Conservation (phyloP, 2,797 vertebrate genomes). For the Apogon talboti region DNA sequence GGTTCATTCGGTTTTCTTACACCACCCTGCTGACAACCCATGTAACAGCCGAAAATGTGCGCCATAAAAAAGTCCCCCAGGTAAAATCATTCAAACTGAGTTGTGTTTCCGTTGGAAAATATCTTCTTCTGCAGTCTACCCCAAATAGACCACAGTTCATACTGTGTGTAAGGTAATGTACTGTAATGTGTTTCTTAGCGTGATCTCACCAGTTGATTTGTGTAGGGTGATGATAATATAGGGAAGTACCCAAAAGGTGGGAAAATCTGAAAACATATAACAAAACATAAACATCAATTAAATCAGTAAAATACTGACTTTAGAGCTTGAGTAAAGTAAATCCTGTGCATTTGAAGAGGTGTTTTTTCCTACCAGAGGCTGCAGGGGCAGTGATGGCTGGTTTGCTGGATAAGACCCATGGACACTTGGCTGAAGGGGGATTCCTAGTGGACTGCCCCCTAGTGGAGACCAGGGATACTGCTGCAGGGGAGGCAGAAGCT, state of each 20-base stretch:
- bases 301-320: background rate
- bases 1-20: constrained; percentile 8
- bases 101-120: constrained; percentile 25
- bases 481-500: constrained; percentile 36
- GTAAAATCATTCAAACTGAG: constrained; percentile 31
- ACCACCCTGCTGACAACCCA: constrained; percentile 31
- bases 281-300: background rate
- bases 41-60: background rate
- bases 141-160: background rate
- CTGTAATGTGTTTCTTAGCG: background rate
- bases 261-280: constrained; percentile 58
- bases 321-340: background rate
- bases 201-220: constrained; percentile 68
- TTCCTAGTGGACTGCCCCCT: constrained; percentile 42
- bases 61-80: constrained; percentile 24
- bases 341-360: background rate
- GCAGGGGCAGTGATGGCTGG: constrained; percentile 51
- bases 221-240: constrained; percentile 44
- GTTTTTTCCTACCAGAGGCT: constrained; percentile 55
- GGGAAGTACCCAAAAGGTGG: constrained; percentile 61
- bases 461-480: constrained; percentile 59
- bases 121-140: background rate
- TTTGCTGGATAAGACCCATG: constrained; percentile 40
- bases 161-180: background rate
- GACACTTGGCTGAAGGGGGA: constrained; percentile 38